Evolutionary conservation across 2,888 invertebrate species (phyloP).

Genomic region (Hirtodrosophila cameraria): DNA sequence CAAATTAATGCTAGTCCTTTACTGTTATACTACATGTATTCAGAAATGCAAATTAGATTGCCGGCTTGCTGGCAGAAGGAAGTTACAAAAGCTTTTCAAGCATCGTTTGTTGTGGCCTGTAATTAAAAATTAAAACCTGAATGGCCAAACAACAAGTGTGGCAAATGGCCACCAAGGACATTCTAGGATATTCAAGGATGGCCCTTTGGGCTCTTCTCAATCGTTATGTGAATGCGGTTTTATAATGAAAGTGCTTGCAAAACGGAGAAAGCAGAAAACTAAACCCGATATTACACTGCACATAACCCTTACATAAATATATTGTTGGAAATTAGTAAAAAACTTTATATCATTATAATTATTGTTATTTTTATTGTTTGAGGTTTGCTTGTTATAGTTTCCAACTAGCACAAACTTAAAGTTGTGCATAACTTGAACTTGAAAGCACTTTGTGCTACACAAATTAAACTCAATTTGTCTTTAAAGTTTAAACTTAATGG

Average conservation of each 20-base stretch:
- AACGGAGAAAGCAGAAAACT: background rate
- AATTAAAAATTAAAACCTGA: constrained; percentile 33
- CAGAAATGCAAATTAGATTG: constrained; percentile 4
- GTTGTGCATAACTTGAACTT: no score
- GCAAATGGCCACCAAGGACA: constrained; percentile 12
- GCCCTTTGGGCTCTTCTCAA: constrained; percentile 5
- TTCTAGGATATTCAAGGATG: background rate
- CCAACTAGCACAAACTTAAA: no score
- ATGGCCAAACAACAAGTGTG: constrained; percentile 24
- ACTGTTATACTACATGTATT: background rate
- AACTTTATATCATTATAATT: background rate
- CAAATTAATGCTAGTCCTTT: constrained; percentile 8
- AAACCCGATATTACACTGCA: background rate
- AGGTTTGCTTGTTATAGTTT: no score
- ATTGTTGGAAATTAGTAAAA: constrained; percentile 10
- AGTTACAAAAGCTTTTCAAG: background rate
- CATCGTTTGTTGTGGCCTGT: constrained; percentile 4
- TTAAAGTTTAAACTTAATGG: no score
- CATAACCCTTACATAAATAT: constrained; percentile 9
- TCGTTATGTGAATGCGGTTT: constrained; percentile 11
- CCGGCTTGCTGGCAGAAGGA: background rate
- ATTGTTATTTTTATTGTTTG: background rate
- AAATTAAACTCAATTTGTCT: no score
- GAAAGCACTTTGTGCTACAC: no score
- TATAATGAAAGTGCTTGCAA: constrained; percentile 4